Evolutionary conservation across 92 coral and sea anemone genomes (phyloP).

Genomic region (Bergia puertoricense): DNA sequence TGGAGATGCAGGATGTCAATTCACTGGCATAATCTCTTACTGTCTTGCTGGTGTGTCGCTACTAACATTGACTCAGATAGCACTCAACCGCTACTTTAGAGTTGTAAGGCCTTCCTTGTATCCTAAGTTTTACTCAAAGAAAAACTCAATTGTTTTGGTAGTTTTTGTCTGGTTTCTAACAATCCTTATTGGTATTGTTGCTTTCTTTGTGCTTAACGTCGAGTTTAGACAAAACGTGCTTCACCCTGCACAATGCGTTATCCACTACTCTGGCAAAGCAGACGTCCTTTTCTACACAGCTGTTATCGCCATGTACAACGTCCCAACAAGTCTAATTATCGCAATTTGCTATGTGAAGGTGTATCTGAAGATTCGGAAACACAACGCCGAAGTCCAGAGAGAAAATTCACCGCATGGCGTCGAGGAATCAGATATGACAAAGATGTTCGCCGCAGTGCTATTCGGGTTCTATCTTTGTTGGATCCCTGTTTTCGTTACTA

Average conservation of each 20-base stretch:
- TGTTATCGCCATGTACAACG: neutral
- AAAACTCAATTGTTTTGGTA: constrained; percentile 1
- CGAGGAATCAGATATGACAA: constrained; percentile 5
- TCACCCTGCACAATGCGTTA: neutral
- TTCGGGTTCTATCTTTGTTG: constrained; percentile 12
- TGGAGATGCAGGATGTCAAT: constrained; percentile 28
- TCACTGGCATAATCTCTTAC: neutral
- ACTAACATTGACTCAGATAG: constrained; percentile 16
- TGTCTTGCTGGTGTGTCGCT: constrained; percentile 17
- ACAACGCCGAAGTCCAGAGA: constrained; percentile 23
- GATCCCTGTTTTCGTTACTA: constrained; percentile 20
- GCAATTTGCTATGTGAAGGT: constrained; percentile 10
- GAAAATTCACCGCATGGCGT: constrained; percentile 27
- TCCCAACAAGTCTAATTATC: constrained; percentile 6
- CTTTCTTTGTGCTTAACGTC: neutral
- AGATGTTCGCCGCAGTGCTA: constrained; percentile 24
- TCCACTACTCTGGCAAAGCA: neutral
- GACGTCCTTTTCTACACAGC: neutral
- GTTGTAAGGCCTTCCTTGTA: constrained; percentile 4
- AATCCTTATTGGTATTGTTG: neutral
- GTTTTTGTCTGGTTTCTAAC: constrained; percentile 3
- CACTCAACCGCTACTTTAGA: constrained; percentile 16
- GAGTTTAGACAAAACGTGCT: neutral
- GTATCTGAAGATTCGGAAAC: neutral
- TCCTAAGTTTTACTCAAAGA: constrained; percentile 19